A percentile compares a stretch with the other conserved stretches of the same genome.
phyloP scores from a whole-genome alignment of 1,140 invertebrate genomes.

The Pseudomyrmex gracilis region DNA sequence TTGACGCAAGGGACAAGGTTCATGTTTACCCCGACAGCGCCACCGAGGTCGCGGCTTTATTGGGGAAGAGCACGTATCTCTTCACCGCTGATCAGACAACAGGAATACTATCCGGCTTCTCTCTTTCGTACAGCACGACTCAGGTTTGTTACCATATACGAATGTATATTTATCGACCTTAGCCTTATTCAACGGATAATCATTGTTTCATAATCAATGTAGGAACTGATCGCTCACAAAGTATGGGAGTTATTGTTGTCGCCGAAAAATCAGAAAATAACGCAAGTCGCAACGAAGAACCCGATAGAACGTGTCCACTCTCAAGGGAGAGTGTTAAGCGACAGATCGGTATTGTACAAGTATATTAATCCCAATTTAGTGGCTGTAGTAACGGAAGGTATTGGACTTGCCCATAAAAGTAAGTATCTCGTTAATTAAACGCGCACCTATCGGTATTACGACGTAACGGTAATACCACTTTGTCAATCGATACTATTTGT shows the following conservation, averaged over 20 bases:
- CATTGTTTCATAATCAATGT: slow-evolving; percentile 41
- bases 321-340: slow-evolving; percentile 96
- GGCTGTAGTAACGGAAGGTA: slow-evolving; percentile 92
- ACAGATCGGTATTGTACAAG: slow-evolving; percentile 99
- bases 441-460: no score
- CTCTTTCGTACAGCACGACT: slow-evolving; percentile 84
- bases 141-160: slow-evolving; percentile 66
- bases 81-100: slow-evolving; percentile 89
- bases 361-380: slow-evolving; percentile 99
- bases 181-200: background rate
- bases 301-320: slow-evolving; percentile 96
- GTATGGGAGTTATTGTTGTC: slow-evolving; percentile 91
- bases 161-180: background rate
- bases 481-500: background rate
- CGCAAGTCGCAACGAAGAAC: slow-evolving; percentile 90
- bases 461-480: background rate
- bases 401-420: slow-evolving; percentile 92
- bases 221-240: slow-evolving; percentile 84
- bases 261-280: slow-evolving; percentile 89
- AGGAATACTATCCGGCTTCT: slow-evolving; percentile 90
- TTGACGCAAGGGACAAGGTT: slow-evolving; percentile 90
- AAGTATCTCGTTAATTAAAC: slow-evolving; percentile 71
- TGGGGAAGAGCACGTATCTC: slow-evolving; percentile 88
- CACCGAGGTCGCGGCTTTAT: slow-evolving; percentile 82
- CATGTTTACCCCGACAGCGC: slow-evolving; percentile 89